Evolutionary conservation across 2,888 invertebrate species (phyloP).

Genomic region (Agrilus cyanescens): DNA sequence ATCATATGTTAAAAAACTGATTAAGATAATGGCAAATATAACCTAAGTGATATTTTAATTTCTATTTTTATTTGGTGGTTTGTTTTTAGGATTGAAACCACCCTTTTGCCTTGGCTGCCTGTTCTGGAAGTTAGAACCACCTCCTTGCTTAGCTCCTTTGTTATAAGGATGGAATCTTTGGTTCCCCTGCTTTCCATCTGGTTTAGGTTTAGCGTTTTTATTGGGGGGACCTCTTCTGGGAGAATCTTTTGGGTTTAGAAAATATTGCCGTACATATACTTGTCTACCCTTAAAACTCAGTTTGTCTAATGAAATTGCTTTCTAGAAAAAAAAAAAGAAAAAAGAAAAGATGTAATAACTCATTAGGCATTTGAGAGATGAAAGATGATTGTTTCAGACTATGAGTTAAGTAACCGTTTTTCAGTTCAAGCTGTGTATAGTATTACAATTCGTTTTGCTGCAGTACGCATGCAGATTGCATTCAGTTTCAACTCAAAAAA

Average conservation of each 20-base stretch:
- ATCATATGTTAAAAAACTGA: too few species aligned
- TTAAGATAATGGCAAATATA: too few species aligned
- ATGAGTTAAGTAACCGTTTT: too few species aligned
- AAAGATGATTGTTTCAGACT: background rate
- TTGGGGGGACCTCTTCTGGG: slow-evolving; percentile 4
- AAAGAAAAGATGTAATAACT: slow-evolving; percentile 2
- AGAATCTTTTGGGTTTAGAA: too few species aligned
- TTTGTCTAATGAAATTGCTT: slow-evolving; percentile 34
- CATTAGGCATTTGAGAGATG: slow-evolving; percentile 1
- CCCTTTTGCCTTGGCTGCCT: slow-evolving; percentile 21
- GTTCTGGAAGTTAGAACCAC: slow-evolving; percentile 16
- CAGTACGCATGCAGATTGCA: too few species aligned
- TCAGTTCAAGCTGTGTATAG: too few species aligned
- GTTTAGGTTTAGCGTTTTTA: slow-evolving; percentile 32
- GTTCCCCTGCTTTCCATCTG: slow-evolving; percentile 24
- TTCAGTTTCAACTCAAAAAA: too few species aligned
- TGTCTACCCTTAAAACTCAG: slow-evolving; percentile 31
- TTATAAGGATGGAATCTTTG: slow-evolving; percentile 32
- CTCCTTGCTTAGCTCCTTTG: background rate
- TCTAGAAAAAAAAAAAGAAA: slow-evolving; percentile 27
- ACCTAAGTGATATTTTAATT: background rate
- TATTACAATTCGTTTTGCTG: too few species aligned
- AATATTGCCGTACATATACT: slow-evolving; percentile 34
- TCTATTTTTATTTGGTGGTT: background rate
- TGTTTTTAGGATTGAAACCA: slow-evolving; percentile 6